phyloP scores from a whole-genome alignment of 2,797 vertebrate species.

The Urosaurus nigricauda region DNA sequence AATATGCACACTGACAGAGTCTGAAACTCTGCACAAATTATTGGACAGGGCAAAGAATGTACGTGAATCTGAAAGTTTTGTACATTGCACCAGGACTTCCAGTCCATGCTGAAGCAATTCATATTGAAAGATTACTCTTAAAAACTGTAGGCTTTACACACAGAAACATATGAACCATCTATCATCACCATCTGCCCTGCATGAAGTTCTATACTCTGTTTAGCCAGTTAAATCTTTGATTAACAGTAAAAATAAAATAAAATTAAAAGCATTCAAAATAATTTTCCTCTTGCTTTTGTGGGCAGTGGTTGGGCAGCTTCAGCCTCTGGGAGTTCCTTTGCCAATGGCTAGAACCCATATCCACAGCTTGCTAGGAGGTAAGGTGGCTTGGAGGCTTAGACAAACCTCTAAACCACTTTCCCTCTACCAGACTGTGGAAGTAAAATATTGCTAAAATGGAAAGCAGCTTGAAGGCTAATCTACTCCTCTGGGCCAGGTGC shows the following conservation, averaged over 20 bases:
- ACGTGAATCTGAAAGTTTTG: background rate
- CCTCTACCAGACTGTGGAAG: background rate
- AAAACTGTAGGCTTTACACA: background rate
- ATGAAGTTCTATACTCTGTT: background rate
- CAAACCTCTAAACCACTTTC: background rate
- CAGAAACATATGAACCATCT: background rate
- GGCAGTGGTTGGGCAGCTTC: background rate
- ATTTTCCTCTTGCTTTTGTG: background rate
- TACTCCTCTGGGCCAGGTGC: background rate
- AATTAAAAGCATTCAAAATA: background rate
- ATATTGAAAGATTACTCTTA: background rate
- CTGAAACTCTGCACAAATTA: background rate
- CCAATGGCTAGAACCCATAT: background rate
- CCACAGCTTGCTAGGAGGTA: background rate
- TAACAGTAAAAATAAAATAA: background rate
- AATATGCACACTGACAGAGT: no score
- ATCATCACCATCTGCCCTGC: background rate
- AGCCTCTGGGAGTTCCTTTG: background rate
- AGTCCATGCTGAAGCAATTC: no score
- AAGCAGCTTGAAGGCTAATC: background rate
- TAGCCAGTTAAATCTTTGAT: background rate
- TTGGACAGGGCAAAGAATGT: background rate
- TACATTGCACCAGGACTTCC: background rate
- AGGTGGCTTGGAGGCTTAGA: background rate
- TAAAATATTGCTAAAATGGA: background rate